These are phyloP conservation scores for Pterois miles DNA, from an alignment of 2,797 vertebrate species.

Conservation along the genomic window DNA sequence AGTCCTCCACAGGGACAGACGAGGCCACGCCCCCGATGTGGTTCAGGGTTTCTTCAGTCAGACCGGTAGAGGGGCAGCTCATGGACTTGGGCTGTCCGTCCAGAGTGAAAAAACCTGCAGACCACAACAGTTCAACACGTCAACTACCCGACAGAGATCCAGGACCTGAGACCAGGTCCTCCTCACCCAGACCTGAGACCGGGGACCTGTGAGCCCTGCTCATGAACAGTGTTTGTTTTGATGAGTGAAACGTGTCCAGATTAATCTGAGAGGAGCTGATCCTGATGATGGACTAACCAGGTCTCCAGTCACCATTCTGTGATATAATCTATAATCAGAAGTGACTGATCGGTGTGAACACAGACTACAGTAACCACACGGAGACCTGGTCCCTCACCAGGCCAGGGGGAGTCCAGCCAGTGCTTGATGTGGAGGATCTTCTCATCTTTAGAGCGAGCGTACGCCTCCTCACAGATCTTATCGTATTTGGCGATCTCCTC, in stretches of 20 bases:
- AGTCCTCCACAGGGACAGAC: constrained; percentile 94
- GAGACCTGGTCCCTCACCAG: too few relatives aligned
- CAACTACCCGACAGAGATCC: background rate
- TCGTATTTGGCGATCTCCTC: constrained; percentile 95
- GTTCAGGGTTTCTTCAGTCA: constrained; percentile 87
- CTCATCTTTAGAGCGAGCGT: constrained; percentile 92
- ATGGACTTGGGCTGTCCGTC: constrained; percentile 95
- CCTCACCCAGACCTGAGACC: background rate
- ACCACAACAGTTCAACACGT: constrained; percentile 64
- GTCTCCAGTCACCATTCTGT: too few relatives aligned
- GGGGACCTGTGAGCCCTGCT: too few relatives aligned
- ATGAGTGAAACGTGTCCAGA: too few relatives aligned
- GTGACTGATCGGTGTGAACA: too few relatives aligned
- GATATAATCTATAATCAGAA: too few relatives aligned
- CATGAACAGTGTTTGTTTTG: too few relatives aligned
- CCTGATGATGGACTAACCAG: too few relatives aligned
- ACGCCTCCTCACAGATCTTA: constrained; percentile 92
- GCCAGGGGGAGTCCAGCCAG: constrained; percentile 97
- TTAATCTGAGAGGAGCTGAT: too few relatives aligned
- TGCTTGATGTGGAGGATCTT: constrained; percentile 95
- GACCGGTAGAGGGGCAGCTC: constrained; percentile 92
- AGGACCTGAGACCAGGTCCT: constrained; percentile 60
- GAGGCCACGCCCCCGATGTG: constrained; percentile 93
- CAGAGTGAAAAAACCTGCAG: constrained; percentile 92
- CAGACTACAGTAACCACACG: too few relatives aligned